Base-by-base conservation (phyloP, 1,140 invertebrate genomes). In the Samia ricini region DNA sequence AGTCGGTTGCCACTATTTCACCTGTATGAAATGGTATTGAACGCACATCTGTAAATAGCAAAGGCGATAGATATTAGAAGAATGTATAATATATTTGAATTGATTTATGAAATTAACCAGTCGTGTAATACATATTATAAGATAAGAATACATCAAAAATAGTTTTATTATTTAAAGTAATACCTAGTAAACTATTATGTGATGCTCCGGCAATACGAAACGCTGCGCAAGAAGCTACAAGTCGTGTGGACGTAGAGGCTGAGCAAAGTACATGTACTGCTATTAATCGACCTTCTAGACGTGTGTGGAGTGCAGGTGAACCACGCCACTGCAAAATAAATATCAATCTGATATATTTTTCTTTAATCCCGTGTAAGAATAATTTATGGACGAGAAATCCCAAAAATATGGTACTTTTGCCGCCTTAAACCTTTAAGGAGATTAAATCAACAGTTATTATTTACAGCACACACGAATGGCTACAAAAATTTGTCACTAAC, bases 1-100 rank as follows among this genome's bases (percentile, higher is more conserved):
- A 75, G 29, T 88, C 86, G 5, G 81, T 65, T 5, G 81, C 78
- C 0, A 88, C 75, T 1, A 79, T 74, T 63, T 88, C 88, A 15
- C 88, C 88, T 50, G 85, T 83, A 22, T 88, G 81, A 61, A 89
- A 90, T 2, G 85, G 83, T 73, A 90, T 89, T 23, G 88, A 90
- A 26, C 80, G 80, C 0, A 90, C 88, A 72, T 90, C 88, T 90
- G 77, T 54, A 75, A 79, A 33, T 15, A 36, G 1, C n/a, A 49
- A 42, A 42, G 33, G 4, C 10, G 1, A 12, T 42, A 15, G 0
- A 15, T 42, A 42, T 15, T 42, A 15, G n/a, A 42, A 15, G 3
- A 26, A 26, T 3, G 8, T 26, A 26, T 26, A 4, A 26, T 26
- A 3, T 26, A 26, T 8, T 26, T 26, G 3, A 26, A 26, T 26